phyloP scores from a whole-genome alignment of 1,140 invertebrate species.

The Musca vetustissima region DNA sequence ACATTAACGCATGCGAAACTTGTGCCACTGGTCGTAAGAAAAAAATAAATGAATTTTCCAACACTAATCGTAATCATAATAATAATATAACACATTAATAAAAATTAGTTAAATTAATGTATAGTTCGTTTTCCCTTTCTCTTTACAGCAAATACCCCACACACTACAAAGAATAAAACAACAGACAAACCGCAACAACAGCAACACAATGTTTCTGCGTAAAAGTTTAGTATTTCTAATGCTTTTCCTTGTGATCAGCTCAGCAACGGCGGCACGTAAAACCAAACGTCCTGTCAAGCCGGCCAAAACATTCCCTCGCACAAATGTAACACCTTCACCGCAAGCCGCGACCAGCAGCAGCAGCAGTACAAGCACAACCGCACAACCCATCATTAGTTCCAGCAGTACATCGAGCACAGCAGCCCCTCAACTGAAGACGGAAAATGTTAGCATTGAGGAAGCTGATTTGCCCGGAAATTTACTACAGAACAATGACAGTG shows the following conservation, averaged over 20 bases:
- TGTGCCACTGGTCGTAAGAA: too few relatives aligned
- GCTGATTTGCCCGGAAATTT: conserved; percentile 22
- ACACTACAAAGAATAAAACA: too few relatives aligned
- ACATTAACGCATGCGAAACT: too few relatives aligned
- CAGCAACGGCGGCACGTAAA: conserved; percentile 50
- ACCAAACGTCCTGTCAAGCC: conserved; percentile 55
- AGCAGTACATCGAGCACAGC: conserved; percentile 8
- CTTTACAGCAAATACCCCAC: not conserved
- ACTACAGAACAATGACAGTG: conserved; percentile 19
- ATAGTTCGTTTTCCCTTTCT: not conserved
- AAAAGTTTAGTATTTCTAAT: conserved; percentile 48
- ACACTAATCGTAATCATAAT: too few relatives aligned
- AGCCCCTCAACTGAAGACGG: conserved; percentile 8
- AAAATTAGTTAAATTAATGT: not conserved
- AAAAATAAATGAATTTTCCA: too few relatives aligned
- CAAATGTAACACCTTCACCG: conserved; percentile 48
- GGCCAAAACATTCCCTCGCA: conserved; percentile 52
- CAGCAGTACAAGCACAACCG: conserved; percentile 22
- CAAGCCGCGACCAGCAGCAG: conserved; percentile 23
- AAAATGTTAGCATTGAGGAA: conserved; percentile 27
- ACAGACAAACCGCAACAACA: not conserved
- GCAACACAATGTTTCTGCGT: conserved; percentile 50
- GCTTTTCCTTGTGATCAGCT: conserved; percentile 50
- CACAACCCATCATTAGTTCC: conserved; percentile 15
- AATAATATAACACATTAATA: too few relatives aligned